A percentile compares a stretch with the other conserved stretches of the same genome.
phyloP scores from a whole-genome alignment of 2,797 vertebrate species.

The Pyrocephalus nanus region DNA sequence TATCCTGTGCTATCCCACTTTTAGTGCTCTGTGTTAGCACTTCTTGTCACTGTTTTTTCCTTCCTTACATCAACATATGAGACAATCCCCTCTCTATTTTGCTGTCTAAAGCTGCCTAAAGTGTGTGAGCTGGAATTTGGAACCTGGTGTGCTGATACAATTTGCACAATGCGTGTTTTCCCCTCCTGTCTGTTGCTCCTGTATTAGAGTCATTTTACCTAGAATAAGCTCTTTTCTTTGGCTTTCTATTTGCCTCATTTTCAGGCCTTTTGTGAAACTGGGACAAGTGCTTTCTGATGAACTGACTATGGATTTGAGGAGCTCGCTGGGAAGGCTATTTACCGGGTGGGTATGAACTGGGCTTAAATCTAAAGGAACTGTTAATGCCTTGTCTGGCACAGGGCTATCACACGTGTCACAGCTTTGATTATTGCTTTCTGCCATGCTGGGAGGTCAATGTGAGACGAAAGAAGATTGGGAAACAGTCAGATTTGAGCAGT shows the following conservation, averaged over 20 bases:
- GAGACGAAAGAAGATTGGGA: constrained; percentile 38
- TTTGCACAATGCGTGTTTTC: neutral
- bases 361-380: constrained; percentile 39
- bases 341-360: constrained; percentile 10
- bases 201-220: neutral
- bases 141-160: neutral
- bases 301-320: constrained; percentile 10
- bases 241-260: constrained; percentile 35
- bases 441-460: constrained; percentile 50
- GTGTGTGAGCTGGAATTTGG: neutral
- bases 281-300: constrained; percentile 45
- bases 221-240: neutral
- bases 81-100: neutral
- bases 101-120: neutral
- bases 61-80: neutral
- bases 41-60: neutral
- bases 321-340: constrained; percentile 49
- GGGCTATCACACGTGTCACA: constrained; percentile 21
- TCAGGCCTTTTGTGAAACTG: constrained; percentile 42
- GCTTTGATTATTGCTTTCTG: constrained; percentile 54
- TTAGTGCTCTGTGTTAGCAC: neutral
- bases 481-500: constrained; percentile 55
- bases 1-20: neutral
- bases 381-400: constrained; percentile 49
- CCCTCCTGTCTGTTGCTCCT: neutral